Percentiles rank a stretch among this genome's conserved stretches.
phyloP scores from a whole-genome alignment of 1,140 invertebrate species.

The Drosophila malerkotliana region DNA sequence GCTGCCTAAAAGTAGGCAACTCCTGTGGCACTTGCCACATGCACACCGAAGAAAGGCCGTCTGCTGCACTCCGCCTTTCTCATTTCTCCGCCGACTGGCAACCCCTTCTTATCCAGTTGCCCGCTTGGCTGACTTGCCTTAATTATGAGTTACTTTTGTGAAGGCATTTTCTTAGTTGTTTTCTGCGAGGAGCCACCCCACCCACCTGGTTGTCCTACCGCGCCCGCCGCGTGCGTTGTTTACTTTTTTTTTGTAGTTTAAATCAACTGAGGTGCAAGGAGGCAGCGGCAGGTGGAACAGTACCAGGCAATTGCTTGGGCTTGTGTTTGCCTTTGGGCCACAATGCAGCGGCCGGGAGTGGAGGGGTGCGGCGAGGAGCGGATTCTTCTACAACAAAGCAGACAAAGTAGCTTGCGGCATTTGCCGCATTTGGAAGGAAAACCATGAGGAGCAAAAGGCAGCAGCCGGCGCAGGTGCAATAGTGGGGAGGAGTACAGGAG shows the following conservation, averaged over 20 bases:
- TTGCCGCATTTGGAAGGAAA: conserved; percentile 35
- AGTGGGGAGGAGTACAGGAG: conserved; percentile 4
- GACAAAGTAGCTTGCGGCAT: conserved; percentile 63
- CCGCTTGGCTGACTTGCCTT: conserved; percentile 58
- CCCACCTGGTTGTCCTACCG: conserved; percentile 19
- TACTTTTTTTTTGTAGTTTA: conserved; percentile 59
- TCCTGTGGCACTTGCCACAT: conserved; percentile 46
- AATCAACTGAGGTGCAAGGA: conserved; percentile 49
- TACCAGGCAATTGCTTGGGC: conserved; percentile 53
- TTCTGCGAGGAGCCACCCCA: neutral
- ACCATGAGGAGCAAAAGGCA: neutral
- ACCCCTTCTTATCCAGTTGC: neutral
- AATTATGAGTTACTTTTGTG: conserved; percentile 81
- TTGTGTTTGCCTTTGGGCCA: conserved; percentile 70
- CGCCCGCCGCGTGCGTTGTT: conserved; percentile 37
- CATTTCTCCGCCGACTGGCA: conserved; percentile 15
- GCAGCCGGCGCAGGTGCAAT: conserved; percentile 22
- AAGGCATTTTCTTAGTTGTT: conserved; percentile 70
- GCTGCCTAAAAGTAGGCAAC: conserved; percentile 58
- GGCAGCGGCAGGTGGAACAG: neutral
- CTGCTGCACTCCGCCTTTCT: conserved; percentile 16
- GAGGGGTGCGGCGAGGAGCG: conserved; percentile 14
- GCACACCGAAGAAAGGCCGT: conserved; percentile 39
- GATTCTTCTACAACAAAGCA: conserved; percentile 65
- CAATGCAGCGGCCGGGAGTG: conserved; percentile 39